A percentile compares a stretch with the other conserved stretches of the same genome.
These are phyloP conservation scores for Sipha maydis DNA, from an alignment of 2,888 invertebrate genomes.

Conservation along the genomic window DNA sequence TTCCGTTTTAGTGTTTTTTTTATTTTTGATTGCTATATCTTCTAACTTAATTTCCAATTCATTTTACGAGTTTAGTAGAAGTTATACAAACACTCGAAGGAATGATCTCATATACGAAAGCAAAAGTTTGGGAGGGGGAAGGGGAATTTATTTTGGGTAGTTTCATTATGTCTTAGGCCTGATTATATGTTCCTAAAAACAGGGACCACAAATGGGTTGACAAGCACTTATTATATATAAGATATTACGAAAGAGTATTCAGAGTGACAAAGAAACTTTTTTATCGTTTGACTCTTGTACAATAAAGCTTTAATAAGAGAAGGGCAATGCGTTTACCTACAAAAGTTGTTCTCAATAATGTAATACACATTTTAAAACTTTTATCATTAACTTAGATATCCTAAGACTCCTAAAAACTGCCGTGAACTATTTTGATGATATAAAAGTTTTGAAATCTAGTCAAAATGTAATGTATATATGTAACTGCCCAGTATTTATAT, in stretches of 20 bases:
- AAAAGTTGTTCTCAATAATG: conserved; percentile 30
- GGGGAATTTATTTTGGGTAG: not conserved
- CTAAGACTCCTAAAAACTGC: conserved; percentile 33
- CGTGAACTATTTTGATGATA: conserved; percentile 1
- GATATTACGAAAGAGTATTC: conserved; percentile 18
- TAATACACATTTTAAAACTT: conserved; percentile 16
- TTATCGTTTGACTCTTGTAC: conserved; percentile 33
- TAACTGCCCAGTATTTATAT: conserved; percentile 31
- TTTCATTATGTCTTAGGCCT: conserved; percentile 9
- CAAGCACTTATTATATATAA: conserved; percentile 34
- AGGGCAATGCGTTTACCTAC: not conserved
- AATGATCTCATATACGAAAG: conserved; percentile 36
- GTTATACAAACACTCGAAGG: conserved; percentile 1
- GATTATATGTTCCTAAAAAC: conserved; percentile 34
- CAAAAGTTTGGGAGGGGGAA: not conserved
- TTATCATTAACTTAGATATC: conserved; percentile 33
- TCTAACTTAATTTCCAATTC: not conserved
- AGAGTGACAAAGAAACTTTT: not conserved
- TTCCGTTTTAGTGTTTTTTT: conserved; percentile 3
- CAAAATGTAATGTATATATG: conserved; percentile 16
- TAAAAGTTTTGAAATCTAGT: conserved; percentile 2
- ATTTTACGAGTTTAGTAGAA: not conserved
- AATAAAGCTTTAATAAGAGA: conserved; percentile 23
- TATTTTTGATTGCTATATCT: not conserved
- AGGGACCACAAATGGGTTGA: conserved; percentile 45